phyloP scores from a whole-genome alignment of 2,797 vertebrate species.

The Aplochiton taeniatus region DNA sequence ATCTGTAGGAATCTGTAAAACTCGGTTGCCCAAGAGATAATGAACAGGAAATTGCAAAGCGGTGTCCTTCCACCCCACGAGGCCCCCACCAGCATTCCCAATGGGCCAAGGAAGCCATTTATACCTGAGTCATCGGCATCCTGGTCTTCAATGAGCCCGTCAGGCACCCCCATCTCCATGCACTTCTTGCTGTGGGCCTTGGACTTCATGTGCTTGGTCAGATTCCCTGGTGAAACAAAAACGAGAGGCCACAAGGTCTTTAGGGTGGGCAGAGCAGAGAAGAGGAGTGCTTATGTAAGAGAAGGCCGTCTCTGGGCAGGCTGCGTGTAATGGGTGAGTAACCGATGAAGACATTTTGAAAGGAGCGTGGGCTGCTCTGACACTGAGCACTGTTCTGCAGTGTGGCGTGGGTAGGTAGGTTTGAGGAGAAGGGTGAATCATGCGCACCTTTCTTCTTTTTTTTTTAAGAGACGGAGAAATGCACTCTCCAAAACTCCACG shows the following conservation, averaged over 20 bases:
- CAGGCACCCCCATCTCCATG: slow-evolving; percentile 93
- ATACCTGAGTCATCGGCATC: slow-evolving; percentile 94
- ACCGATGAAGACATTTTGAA: slow-evolving; percentile 75
- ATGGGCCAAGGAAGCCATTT: background rate
- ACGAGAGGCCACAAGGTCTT: slow-evolving; percentile 35
- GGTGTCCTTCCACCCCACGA: too few relatives aligned
- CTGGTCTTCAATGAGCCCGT: slow-evolving; percentile 88
- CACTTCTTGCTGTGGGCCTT: slow-evolving; percentile 99
- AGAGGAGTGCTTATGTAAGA: slow-evolving; percentile 60
- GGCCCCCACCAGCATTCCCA: too few relatives aligned
- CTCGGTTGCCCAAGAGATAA: too few relatives aligned
- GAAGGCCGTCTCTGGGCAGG: slow-evolving; percentile 53
- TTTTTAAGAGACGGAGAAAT: slow-evolving; percentile 56
- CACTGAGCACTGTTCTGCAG: slow-evolving; percentile 72
- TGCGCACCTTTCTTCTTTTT: slow-evolving; percentile 54
- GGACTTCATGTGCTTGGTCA: slow-evolving; percentile 99
- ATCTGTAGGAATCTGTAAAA: too few relatives aligned
- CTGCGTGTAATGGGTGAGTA: slow-evolving; percentile 69
- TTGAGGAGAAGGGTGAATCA: slow-evolving; percentile 75
- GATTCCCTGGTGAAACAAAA: slow-evolving; percentile 91
- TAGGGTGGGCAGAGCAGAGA: slow-evolving; percentile 56
- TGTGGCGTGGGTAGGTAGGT: slow-evolving; percentile 72
- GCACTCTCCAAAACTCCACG: slow-evolving; percentile 48
- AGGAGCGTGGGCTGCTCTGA: slow-evolving; percentile 76
- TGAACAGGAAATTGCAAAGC: too few relatives aligned